Evolutionary conservation across 2,888 invertebrate genomes (phyloP).

Genomic region (Phorcus lineatus): DNA sequence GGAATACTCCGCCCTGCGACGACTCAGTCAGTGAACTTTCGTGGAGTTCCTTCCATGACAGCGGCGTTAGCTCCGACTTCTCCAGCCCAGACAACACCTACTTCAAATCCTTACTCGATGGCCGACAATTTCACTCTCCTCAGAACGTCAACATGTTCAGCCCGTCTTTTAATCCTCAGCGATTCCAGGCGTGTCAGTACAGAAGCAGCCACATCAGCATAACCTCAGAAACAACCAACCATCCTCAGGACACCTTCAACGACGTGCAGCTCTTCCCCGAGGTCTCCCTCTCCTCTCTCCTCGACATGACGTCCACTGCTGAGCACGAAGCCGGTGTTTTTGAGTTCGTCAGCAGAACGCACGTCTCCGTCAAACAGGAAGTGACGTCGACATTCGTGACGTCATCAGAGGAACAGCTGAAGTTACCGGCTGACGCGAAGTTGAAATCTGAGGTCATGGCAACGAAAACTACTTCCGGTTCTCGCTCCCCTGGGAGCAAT

Average conservation of each 20-base stretch:
- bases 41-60: not conserved
- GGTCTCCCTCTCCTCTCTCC: not conserved
- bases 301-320: not conserved
- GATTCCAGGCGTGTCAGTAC: not conserved
- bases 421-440: too few species aligned
- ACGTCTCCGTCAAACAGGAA: not conserved
- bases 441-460: too few species aligned
- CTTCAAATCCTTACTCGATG: not conserved
- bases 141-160: conserved; percentile 14
- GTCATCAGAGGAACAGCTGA: too few species aligned
- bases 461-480: too few species aligned
- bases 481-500: too few species aligned
- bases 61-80: not conserved
- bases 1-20: not conserved
- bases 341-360: not conserved
- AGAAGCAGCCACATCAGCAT: not conserved
- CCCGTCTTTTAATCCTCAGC: not conserved
- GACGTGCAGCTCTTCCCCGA: conserved; percentile 1
- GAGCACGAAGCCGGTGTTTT: not conserved
- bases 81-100: conserved; percentile 7
- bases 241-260: conserved; percentile 2
- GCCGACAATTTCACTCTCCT: not conserved
- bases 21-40: not conserved
- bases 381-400: too few species aligned
- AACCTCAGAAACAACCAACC: not conserved